Evolutionary conservation across 2,113 vertebrate species (phyloP).

Genomic region (Ivindomyrus marchei): DNA sequence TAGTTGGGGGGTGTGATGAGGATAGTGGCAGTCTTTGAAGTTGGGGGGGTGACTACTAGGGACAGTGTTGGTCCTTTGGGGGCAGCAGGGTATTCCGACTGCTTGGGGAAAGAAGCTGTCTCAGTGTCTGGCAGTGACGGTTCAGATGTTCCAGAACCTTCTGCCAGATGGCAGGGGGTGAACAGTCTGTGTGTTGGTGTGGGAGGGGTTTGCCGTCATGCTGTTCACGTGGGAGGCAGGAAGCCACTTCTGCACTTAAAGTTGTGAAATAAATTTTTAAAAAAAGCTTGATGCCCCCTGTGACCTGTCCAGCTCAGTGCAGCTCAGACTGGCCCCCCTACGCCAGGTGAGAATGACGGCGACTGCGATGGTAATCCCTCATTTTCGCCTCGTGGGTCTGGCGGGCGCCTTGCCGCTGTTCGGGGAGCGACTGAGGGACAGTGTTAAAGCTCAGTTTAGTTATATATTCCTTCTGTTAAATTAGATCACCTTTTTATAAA

Average conservation of each 20-base stretch:
- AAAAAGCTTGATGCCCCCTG: not conserved
- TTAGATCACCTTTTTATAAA: not conserved
- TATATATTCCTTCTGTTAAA: not conserved
- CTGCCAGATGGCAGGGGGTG: not conserved
- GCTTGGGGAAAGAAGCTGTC: not conserved
- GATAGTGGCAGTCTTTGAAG: not conserved
- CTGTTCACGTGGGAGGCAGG: not conserved
- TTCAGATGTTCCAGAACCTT: not conserved
- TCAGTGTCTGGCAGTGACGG: not conserved
- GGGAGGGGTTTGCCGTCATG: not conserved
- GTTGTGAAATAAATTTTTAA: not conserved
- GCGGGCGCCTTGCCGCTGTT: not conserved
- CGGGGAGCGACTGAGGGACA: not conserved
- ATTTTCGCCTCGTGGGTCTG: not conserved
- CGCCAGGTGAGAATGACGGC: not conserved
- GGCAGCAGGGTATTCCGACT: not conserved
- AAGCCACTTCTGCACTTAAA: not conserved
- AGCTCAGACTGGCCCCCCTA: not conserved
- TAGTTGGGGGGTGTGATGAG: not conserved
- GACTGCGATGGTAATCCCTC: not conserved
- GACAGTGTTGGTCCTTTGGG: not conserved
- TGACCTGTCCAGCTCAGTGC: not conserved
- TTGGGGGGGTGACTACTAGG: not conserved
- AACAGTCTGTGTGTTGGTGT: not conserved
- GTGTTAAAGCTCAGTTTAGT: not conserved